phyloP scores from a whole-genome alignment of 2,888 invertebrate genomes.

The Hydraecia micacea region DNA sequence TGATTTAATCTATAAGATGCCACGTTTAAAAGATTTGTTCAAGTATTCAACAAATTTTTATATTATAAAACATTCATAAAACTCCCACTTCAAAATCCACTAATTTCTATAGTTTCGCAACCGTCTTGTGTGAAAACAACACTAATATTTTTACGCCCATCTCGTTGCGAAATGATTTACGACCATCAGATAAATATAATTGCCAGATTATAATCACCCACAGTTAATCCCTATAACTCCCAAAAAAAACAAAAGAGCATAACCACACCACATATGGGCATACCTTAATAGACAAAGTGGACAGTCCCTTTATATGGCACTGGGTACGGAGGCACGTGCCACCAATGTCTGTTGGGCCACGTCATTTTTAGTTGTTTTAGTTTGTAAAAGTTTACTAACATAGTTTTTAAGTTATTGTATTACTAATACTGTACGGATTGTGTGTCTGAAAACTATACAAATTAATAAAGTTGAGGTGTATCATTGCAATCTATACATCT shows the following conservation, averaged over 20 bases:
- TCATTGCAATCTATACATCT: not conserved
- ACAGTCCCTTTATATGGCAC: not conserved
- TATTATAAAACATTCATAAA: not conserved
- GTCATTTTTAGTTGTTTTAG: not conserved
- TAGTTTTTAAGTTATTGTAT: not conserved
- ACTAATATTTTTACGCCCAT: conserved; percentile 17
- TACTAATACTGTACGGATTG: too few species aligned
- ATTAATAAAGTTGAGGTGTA: too few species aligned
- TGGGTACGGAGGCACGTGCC: not conserved
- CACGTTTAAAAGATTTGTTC: too few species aligned
- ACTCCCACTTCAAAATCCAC: not conserved
- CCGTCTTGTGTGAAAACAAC: conserved; percentile 3
- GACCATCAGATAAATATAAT: conserved; percentile 12
- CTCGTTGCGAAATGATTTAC: conserved; percentile 43
- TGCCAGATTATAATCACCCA: conserved; percentile 25
- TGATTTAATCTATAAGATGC: not conserved
- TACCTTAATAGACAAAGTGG: not conserved
- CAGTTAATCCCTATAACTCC: conserved; percentile 23
- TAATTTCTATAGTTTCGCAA: conserved; percentile 2
- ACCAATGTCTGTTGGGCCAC: not conserved
- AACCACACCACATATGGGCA: not conserved
- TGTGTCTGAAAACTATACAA: not conserved
- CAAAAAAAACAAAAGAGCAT: conserved; percentile 17
- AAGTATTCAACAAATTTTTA: not conserved
- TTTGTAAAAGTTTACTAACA: not conserved